Evolutionary conservation across 2,888 invertebrate species (phyloP).

Genomic region (Patella depressa): DNA sequence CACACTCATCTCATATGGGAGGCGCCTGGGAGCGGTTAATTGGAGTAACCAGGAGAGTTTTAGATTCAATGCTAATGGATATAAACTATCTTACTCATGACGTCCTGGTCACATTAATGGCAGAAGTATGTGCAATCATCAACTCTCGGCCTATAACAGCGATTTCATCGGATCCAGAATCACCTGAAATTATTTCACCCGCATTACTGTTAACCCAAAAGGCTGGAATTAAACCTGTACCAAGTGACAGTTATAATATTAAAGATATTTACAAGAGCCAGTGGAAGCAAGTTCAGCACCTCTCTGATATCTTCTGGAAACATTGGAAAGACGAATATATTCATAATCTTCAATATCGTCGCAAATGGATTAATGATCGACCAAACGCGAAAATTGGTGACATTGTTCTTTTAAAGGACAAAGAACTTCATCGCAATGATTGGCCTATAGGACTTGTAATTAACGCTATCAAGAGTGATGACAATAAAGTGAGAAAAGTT

Average conservation of each 20-base stretch:
- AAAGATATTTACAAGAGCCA: conserved; percentile 32
- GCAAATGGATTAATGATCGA: conserved; percentile 19
- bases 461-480: conserved; percentile 24
- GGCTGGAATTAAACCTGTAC: conserved; percentile 4
- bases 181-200: conserved; percentile 29
- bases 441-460: conserved; percentile 37
- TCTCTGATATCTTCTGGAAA: conserved; percentile 36
- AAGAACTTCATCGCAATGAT: too few relatives aligned
- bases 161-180: conserved; percentile 33
- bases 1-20: conserved; percentile 41
- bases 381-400: conserved; percentile 21
- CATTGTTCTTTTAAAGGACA: conserved; percentile 33
- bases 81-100: conserved; percentile 24
- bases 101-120: conserved; percentile 37
- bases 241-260: neutral
- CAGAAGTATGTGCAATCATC: conserved; percentile 37
- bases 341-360: conserved; percentile 12
- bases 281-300: conserved; percentile 37
- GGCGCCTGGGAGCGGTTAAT: conserved; percentile 26
- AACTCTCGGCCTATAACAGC: conserved; percentile 33
- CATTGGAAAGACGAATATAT: conserved; percentile 30
- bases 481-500: conserved; percentile 27
- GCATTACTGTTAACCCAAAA: conserved; percentile 35
- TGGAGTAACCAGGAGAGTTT: conserved; percentile 31
- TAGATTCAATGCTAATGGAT: conserved; percentile 34